Base-by-base conservation (phyloP, 2,113 vertebrate species). In the Poecilia latipinna region DNA sequence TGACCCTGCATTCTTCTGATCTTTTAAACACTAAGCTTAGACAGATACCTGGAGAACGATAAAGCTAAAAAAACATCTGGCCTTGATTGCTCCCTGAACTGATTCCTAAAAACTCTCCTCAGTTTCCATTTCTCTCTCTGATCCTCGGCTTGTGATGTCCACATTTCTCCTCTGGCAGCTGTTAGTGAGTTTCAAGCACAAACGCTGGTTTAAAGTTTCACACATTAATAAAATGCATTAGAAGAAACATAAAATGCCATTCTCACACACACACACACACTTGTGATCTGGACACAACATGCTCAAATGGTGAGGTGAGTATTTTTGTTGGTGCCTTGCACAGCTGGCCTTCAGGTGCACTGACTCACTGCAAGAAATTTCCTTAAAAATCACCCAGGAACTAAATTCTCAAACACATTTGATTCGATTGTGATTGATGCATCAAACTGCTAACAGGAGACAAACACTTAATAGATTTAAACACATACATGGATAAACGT, bases 151-250 rank as follows among this genome's bases (percentile, higher is more conserved):
- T 2, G 24, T n/a, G 88, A 74, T 54, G 82, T 92, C 88, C 85
- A 80, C 81, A 64, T 65, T 77, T 89, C 80, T 90, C 94, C 93
- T 93, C 80, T 75, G 90, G 91, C 85, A 86, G 94, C 93, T 95
- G 97, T 99, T 99, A 99, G 98, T 99, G 93, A 96, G 96, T 97
- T 95, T 95, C 94, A 97, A 98, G 97, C 96, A 97, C 96, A 97
- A 96, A 57, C 93, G 96, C 96, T 95, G 94, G 95, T 98, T 98
- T 88, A 90, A 98, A 96, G 95, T 90, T 90, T 92, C 90, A 95
- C 91, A 95, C 90, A 91, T 86, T 89, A 93, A 93, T 88, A 91
- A 77, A 76, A 76, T 92, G 91, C 92, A 94, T 95, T 94, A 93
- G 91, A 91, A 90, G 74, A 89, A 68, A 88, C 76, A 88, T 63